Base-by-base conservation (phyloP, 2,113 vertebrate genomes). In the Austrofundulus limnaeus region DNA sequence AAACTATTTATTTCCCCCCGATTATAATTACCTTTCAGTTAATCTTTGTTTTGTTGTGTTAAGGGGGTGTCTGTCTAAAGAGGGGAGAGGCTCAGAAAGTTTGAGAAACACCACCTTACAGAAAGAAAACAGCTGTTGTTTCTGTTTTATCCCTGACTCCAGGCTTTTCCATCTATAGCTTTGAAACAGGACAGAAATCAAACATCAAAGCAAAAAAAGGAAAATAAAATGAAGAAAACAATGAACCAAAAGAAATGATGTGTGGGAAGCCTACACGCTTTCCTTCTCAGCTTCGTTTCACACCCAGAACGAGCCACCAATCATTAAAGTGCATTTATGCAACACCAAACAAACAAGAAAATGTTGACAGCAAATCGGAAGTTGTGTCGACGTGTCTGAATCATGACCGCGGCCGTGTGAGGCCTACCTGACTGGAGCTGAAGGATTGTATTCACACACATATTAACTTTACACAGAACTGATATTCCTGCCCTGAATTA, bases 261-360 rank as follows among this genome's bases (percentile, higher is more conserved):
- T 34, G 52, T 70, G 78, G 75, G 80, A 86, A 80, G 80, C 77
- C 85, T 86, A 85, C 85, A 84, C 83, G 77, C 76, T 86, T 90
- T 78, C 82, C 82, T 34, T 34, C 31, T 5, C 25, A 28, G 25
- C 3, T 88, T 89, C 74, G 79, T 86, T 88, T 91, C 83, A 88
- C 88, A 86, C 87, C 85, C 83, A 88, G 42, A 79, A 78, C 78
- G 83, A 88, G 79, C 87, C 86, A 84, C 88, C 82, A 77, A 87
- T 90, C 91, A 88, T 89, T 92, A 93, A 93, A 93, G 91, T 91
- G 90, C 92, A 91, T 91, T 88, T 90, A 90, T 91, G 88, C 89
- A 89, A 91, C 89, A 90, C 81, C 83, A 90, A 88, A 89, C 82
- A 87, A 89, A 90, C 88, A 88, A 81, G 84, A 85, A 85, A 81